Conservation (phyloP, 2,797 vertebrate species). For the Acrossocheilus wenchowensis region DNA sequence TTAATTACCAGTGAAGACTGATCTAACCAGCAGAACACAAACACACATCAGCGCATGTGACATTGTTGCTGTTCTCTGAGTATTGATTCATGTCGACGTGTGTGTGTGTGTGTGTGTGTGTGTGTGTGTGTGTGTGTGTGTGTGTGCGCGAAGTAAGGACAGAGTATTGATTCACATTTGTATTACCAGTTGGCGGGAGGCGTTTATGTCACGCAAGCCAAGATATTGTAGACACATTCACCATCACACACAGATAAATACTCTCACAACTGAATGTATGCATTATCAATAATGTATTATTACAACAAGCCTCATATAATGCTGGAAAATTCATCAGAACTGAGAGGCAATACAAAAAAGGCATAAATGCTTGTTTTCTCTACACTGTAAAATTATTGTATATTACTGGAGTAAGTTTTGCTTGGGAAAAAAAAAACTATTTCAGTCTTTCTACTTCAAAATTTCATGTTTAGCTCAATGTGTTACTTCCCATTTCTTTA, state of each 20-base stretch:
- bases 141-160: background rate
- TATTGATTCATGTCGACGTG: background rate
- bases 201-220: background rate
- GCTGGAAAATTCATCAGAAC: background rate
- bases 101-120: background rate
- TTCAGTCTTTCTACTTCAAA: no score
- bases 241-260: background rate
- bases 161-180: conserved; percentile 17
- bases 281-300: background rate
- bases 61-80: background rate
- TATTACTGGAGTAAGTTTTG: background rate
- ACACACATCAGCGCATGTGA: background rate
- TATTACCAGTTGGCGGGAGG: background rate
- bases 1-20: background rate
- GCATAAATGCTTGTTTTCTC: background rate
- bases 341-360: background rate
- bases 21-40: background rate
- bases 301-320: background rate
- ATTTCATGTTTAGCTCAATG: no score
- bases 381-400: background rate
- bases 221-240: conserved; percentile 2
- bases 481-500: no score
- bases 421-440: no score
- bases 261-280: background rate
- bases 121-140: background rate